Evolutionary conservation across 2,888 invertebrate genomes (phyloP).

Genomic region (Leptopilina myrica): DNA sequence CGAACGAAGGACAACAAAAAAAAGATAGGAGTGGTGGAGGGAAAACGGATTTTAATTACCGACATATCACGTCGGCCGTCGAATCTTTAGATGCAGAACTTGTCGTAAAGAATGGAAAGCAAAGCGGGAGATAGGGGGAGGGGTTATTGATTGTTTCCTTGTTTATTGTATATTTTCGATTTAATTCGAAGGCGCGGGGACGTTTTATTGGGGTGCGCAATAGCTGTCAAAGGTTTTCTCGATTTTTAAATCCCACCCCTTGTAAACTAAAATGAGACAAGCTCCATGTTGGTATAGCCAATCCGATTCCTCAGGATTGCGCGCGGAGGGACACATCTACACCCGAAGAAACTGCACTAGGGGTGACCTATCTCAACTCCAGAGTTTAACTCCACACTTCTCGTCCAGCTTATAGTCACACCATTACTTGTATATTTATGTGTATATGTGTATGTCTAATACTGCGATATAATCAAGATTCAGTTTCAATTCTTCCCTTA

Average conservation of each 20-base stretch:
- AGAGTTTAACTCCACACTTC: constrained; percentile 14
- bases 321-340: constrained; percentile 46
- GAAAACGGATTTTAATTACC: constrained; percentile 68
- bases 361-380: constrained; percentile 35
- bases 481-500: too few relatives aligned
- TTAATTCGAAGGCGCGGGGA: constrained; percentile 69
- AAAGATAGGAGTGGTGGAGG: constrained; percentile 6
- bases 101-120: constrained; percentile 15
- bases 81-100: constrained; percentile 48
- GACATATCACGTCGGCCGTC: constrained; percentile 63
- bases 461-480: too few relatives aligned
- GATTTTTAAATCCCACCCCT: constrained; percentile 75
- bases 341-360: constrained; percentile 18
- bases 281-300: constrained; percentile 55
- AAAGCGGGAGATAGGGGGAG: constrained; percentile 44
- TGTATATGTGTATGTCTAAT: too few relatives aligned
- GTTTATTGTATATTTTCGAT: constrained; percentile 76
- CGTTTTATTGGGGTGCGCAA: constrained; percentile 64
- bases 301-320: constrained; percentile 53
- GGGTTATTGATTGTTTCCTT: constrained; percentile 74
- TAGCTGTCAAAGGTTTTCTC: constrained; percentile 75
- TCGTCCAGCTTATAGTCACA: constrained; percentile 54
- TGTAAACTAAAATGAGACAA: constrained; percentile 75
- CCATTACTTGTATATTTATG: constrained; percentile 14
- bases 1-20: neutral